phyloP scores from a whole-genome alignment of 2,113 vertebrate species.

The Neolamprologus caudopunctatus region DNA sequence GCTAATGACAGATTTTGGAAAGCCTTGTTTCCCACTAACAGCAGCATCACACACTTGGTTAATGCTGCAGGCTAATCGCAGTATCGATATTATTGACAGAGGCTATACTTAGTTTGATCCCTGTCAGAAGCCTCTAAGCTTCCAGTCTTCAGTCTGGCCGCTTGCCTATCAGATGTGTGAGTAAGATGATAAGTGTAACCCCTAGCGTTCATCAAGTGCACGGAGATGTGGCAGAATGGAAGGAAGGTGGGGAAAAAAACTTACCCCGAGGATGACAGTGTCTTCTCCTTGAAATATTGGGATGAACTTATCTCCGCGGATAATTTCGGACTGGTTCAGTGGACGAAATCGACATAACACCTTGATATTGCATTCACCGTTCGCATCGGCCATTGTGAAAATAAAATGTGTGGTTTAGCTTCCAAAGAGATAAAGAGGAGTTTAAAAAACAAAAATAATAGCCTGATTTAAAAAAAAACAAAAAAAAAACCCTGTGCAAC shows the following conservation, averaged over 20 bases:
- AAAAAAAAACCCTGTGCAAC: background rate
- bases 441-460: background rate
- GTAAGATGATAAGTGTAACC: slow-evolving; percentile 10
- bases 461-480: background rate
- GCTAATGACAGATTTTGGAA: background rate
- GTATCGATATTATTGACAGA: background rate
- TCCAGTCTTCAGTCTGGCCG: background rate
- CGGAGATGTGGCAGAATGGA: background rate
- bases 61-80: slow-evolving; percentile 7
- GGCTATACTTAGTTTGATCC: slow-evolving; percentile 31
- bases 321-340: slow-evolving; percentile 81
- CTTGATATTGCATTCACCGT: slow-evolving; percentile 90
- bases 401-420: background rate
- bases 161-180: background rate
- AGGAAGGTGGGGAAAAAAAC: slow-evolving; percentile 33
- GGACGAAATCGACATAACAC: slow-evolving; percentile 90
- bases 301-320: slow-evolving; percentile 85
- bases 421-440: background rate
- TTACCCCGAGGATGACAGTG: slow-evolving; percentile 85
- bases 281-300: slow-evolving; percentile 84
- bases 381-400: slow-evolving; percentile 78
- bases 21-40: background rate
- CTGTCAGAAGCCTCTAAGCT: background rate
- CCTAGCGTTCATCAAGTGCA: background rate
- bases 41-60: background rate